Evolutionary conservation across 1,140 invertebrate species (phyloP).

Genomic region (Brachionus manjavacas): DNA sequence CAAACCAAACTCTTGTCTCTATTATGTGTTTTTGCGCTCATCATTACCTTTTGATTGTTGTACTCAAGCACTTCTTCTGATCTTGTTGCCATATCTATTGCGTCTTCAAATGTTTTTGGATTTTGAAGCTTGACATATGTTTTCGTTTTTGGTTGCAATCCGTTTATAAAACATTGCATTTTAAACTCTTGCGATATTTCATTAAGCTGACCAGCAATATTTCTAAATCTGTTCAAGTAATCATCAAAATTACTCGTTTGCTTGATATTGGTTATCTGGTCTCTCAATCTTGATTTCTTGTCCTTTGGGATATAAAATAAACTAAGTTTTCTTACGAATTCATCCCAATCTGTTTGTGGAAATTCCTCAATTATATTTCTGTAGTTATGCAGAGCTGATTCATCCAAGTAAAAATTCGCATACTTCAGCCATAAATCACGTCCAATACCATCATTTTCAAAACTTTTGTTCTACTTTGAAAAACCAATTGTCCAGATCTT

Average conservation of each 20-base stretch:
- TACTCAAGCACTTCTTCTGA: too few species aligned
- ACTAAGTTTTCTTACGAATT: neutral
- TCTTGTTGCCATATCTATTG: too few species aligned
- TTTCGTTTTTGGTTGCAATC: neutral
- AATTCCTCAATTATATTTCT: neutral
- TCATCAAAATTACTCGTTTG: too few species aligned
- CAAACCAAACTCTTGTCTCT: neutral
- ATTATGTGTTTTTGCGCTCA: too few species aligned
- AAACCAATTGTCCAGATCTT: neutral
- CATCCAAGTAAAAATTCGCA: neutral
- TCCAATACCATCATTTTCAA: neutral
- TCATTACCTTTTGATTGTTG: too few species aligned
- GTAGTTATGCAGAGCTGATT: neutral
- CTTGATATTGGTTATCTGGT: too few species aligned
- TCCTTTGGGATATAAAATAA: neutral
- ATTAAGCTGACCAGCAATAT: neutral
- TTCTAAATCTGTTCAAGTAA: neutral
- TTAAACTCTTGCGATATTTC: neutral
- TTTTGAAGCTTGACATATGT: neutral
- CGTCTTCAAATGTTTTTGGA: too few species aligned
- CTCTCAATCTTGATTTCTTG: too few species aligned
- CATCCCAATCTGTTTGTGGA: neutral
- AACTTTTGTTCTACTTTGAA: neutral
- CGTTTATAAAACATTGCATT: neutral
- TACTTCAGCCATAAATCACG: neutral